These are phyloP conservation scores for Crax fasciolata DNA, from an alignment of 2,797 vertebrate genomes.

Conservation along the genomic window DNA sequence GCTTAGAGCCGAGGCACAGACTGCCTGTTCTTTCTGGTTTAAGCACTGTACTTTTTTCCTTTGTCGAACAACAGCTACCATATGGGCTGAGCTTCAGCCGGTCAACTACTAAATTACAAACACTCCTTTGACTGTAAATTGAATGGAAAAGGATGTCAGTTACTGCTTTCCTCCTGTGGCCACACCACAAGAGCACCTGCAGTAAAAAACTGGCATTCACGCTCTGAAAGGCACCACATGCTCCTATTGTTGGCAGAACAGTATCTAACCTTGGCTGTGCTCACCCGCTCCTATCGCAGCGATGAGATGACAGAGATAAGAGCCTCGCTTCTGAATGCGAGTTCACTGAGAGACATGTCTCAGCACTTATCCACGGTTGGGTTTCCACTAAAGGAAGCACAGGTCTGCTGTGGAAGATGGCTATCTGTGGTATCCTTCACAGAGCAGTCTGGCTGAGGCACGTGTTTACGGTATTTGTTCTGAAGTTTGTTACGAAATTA, in stretches of 20 bases:
- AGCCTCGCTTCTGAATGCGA: slow-evolving; percentile 12
- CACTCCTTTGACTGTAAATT: slow-evolving; percentile 76
- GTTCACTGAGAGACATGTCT: not conserved
- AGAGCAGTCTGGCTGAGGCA: not conserved
- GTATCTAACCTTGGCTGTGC: slow-evolving; percentile 68
- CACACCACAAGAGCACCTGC: slow-evolving; percentile 83
- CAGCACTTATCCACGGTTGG: not conserved
- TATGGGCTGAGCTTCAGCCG: slow-evolving; percentile 80
- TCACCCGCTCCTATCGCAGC: not conserved
- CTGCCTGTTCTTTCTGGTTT: slow-evolving; percentile 59
- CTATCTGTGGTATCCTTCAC: not conserved
- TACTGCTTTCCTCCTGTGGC: slow-evolving; percentile 75
- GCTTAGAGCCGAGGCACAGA: slow-evolving; percentile 46
- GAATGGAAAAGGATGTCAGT: slow-evolving; percentile 81
- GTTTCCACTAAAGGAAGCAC: slow-evolving; percentile 40
- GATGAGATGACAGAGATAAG: slow-evolving; percentile 65
- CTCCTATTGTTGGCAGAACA: slow-evolving; percentile 68
- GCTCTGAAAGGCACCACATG: slow-evolving; percentile 73
- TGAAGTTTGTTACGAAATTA: not conserved
- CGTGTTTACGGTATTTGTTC: not conserved
- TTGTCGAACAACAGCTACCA: slow-evolving; percentile 75
- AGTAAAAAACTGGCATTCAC: slow-evolving; percentile 66
- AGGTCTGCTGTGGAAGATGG: slow-evolving; percentile 27
- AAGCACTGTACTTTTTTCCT: slow-evolving; percentile 44
- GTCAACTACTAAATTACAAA: slow-evolving; percentile 79